Evolutionary conservation across 2,113 vertebrate genomes (phyloP).

Genomic region (Nothocercus nigrocapillus): DNA sequence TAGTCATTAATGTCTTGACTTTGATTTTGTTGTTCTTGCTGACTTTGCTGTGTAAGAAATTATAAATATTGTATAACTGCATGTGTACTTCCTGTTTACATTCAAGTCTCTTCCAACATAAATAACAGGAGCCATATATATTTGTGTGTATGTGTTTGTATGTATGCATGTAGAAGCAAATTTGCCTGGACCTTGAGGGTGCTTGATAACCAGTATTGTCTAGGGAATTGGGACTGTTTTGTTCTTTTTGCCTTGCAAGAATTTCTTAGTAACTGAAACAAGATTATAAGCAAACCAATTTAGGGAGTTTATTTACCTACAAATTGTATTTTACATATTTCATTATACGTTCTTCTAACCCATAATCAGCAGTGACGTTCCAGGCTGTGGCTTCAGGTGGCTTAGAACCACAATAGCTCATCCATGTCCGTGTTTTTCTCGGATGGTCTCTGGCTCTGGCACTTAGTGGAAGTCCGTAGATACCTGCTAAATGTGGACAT

Average conservation of each 20-base stretch:
- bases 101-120: not conserved
- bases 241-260: not conserved
- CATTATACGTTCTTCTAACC: not conserved
- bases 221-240: not conserved
- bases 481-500: accelerated
- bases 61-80: not conserved
- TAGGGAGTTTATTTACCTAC: not conserved
- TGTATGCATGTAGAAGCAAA: not conserved
- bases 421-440: not conserved
- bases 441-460: not conserved
- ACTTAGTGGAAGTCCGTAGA: not conserved
- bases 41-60: not conserved
- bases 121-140: not conserved
- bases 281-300: not conserved
- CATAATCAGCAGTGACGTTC: not conserved
- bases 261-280: not conserved
- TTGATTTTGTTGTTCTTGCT: not conserved
- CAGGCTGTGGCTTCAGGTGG: not conserved
- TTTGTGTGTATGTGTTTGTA: not conserved
- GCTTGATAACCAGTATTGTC: not conserved
- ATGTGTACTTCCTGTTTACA: not conserved
- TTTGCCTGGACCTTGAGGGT: not conserved
- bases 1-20: not conserved
- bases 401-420: not conserved
- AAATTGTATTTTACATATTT: not conserved